phyloP scores from a whole-genome alignment of 2,113 vertebrate species.

The Piaya cayana region DNA sequence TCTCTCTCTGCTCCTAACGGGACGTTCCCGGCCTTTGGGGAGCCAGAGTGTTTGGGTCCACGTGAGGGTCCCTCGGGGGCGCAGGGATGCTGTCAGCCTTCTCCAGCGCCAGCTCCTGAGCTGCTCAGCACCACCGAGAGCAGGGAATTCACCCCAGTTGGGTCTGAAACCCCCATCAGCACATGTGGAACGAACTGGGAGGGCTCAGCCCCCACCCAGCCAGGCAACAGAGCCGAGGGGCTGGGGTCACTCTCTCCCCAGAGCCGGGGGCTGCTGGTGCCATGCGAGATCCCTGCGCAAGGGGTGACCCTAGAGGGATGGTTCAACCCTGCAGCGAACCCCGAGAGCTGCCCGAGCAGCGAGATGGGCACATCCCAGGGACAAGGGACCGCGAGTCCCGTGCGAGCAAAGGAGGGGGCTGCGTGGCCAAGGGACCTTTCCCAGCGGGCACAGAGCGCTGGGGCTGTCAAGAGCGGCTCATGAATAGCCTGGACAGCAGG shows the following conservation, averaged over 20 bases:
- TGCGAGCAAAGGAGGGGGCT: no score
- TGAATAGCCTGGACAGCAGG: no score
- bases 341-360: not conserved
- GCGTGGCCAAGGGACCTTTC: not conserved
- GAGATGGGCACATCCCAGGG: no score
- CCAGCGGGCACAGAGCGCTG: no score
- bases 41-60: accelerated
- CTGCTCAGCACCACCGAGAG: not conserved
- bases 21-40: not conserved
- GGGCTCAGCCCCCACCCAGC: not conserved
- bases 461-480: no score
- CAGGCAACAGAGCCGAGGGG: no score
- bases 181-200: not conserved
- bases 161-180: not conserved
- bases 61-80: not conserved
- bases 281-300: not conserved
- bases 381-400: no score
- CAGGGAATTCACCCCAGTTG: accelerated
- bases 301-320: not conserved
- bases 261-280: no score
- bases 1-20: not conserved
- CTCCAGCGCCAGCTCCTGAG: not conserved
- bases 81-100: not conserved
- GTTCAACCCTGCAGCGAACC: not conserved
- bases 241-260: not conserved